phyloP scores from a whole-genome alignment of 2,113 vertebrate species.

The Rhipidura dahli region DNA sequence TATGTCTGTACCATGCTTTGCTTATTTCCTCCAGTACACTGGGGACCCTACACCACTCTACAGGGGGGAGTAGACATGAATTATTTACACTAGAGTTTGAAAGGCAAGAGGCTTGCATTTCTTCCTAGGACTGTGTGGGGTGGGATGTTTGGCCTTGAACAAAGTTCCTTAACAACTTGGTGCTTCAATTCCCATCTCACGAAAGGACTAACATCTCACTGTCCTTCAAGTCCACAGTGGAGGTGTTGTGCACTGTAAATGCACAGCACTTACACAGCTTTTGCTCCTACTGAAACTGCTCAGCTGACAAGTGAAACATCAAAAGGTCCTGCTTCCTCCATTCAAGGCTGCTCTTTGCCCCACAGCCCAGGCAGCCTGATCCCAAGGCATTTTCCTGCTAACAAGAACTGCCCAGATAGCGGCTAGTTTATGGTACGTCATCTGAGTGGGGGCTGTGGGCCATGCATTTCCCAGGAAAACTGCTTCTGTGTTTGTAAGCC shows the following conservation, averaged over 20 bases:
- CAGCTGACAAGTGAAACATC: not conserved
- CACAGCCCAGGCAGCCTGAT: not conserved
- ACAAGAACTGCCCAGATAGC: not conserved
- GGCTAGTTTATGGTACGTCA: not conserved
- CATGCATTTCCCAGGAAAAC: not conserved
- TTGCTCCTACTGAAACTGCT: not conserved
- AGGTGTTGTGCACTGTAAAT: not conserved
- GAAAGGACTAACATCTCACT: accelerated
- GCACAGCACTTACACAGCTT: not conserved
- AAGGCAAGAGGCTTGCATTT: not conserved
- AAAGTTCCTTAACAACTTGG: not conserved
- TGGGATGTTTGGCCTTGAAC: not conserved
- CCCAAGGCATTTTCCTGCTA: not conserved
- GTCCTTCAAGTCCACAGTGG: accelerated
- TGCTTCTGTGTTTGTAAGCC: not conserved
- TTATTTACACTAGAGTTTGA: not conserved
- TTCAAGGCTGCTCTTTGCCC: not conserved
- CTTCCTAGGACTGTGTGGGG: not conserved
- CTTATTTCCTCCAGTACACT: not conserved
- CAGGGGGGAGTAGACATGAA: not conserved
- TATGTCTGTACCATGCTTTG: not conserved
- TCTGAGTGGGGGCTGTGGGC: not conserved
- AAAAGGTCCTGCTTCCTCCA: not conserved
- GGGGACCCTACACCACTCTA: not conserved
- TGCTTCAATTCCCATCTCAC: not conserved